Base-by-base conservation (phyloP, 1,140 invertebrate genomes). In the Lepidurus arcticus region DNA sequence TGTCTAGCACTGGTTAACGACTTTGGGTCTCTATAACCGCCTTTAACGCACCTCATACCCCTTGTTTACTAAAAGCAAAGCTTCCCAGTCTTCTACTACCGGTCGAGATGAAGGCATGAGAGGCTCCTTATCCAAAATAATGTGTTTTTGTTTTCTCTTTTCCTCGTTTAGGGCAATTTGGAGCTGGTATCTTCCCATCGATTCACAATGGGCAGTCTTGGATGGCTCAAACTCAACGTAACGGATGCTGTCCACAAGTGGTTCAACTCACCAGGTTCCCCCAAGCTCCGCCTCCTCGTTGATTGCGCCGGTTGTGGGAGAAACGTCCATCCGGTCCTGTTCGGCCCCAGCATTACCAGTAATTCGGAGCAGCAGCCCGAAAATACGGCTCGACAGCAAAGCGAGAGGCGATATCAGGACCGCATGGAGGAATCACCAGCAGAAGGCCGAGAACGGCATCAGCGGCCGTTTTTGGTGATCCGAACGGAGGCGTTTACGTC, bases 151-250 rank as follows among this genome's bases (percentile, higher is more conserved):
- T 74, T 13, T 42, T 11, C 10, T 75, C 3, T 75, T 42, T 75
- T 24, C 7, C 13, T 24, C 3, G 53, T 75, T 3, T 24, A 42
- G 42, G 44, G 16, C 42, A 79, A 81, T 24, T 74, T 83, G 76
- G 80, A 85, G 42, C 81, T 86, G 44, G 79, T 86, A 10, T 80
- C 91, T 73, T 91, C 91, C 34, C 87, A 90, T 75, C 88, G 88
- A n/a, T 87, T 94, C 79, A 88, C 90, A 80, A 86, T 90, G 78
- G 88, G 88, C 74, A 86, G 89, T 81, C 85, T 90, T 13, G 93
- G 92, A 24, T 97, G 95, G 95, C 91, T 94, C 82, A 92, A 93
- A 81, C 88, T 97, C 80, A 93, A 96, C 85, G 87, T 96, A 76
- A 93, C 92, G 45, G 86, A 87, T 76, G 90, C 91, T 10, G 91